Conservation (phyloP, 2,888 invertebrate genomes). For the Alloplasta piceator region DNA sequence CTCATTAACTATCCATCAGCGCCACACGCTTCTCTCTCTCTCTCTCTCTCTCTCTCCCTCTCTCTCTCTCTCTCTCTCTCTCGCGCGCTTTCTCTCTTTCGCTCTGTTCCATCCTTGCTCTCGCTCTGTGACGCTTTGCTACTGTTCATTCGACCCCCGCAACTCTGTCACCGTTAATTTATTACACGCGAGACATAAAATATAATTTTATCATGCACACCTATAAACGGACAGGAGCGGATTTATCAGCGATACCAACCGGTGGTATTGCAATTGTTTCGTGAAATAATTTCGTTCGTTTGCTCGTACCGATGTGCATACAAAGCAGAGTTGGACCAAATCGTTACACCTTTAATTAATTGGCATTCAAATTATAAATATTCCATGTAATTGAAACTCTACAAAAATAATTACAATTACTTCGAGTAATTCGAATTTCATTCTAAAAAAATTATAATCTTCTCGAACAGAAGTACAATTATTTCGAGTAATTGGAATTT, state of each 20-base stretch:
- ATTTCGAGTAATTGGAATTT: no score
- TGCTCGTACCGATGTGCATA: no score
- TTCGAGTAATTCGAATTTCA: no score
- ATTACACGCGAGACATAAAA: conserved; percentile 63
- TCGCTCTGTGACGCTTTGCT: conserved; percentile 23
- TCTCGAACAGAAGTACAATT: no score
- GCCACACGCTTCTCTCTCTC: conserved; percentile 62
- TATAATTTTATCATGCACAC: conserved; percentile 62
- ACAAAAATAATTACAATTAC: no score
- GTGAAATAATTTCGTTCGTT: conserved; percentile 27
- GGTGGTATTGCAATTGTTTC: conserved; percentile 50
- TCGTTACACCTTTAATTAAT: no score
- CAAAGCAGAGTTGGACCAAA: no score
- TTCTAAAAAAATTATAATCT: no score
- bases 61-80: conserved; percentile 19
- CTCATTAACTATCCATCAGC: conserved; percentile 73
- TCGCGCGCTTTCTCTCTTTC: no score
- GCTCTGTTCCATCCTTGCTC: no score
- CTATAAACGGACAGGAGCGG: conserved; percentile 13
- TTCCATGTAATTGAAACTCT: no score
- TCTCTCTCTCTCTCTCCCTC: conserved; percentile 33
- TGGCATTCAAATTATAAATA: no score
- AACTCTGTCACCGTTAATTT: conserved; percentile 62
- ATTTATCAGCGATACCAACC: conserved; percentile 6
- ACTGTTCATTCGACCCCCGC: conserved; percentile 45